A percentile compares a stretch with the other conserved stretches of the same genome.
These are phyloP conservation scores for Rhizoglyphus robini DNA, from an alignment of 1,140 invertebrate genomes.

Conservation along the genomic window DNA sequence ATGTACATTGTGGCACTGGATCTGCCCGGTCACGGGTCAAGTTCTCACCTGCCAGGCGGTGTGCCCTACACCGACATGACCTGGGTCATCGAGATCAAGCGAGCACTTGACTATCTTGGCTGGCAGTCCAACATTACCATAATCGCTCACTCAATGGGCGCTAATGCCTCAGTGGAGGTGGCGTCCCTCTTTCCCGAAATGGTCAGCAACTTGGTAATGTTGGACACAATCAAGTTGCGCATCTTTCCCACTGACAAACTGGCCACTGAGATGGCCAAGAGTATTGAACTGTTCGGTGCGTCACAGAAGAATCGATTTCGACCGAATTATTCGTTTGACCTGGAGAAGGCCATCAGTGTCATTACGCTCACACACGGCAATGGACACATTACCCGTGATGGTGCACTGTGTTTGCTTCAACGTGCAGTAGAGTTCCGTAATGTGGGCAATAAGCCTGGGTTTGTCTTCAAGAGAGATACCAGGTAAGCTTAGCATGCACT, in stretches of 20 bases:
- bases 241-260: conserved; percentile 9
- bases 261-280: not conserved
- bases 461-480: conserved; percentile 1
- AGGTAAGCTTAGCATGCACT: too few relatives aligned
- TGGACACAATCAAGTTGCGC: conserved; percentile 39
- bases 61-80: conserved; percentile 58
- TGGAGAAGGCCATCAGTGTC: not conserved
- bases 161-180: conserved; percentile 30
- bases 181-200: conserved; percentile 34
- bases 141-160: conserved; percentile 35
- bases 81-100: conserved; percentile 48
- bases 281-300: not conserved
- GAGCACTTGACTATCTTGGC: conserved; percentile 57
- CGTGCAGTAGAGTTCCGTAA: not conserved
- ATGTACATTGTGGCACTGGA: conserved; percentile 26
- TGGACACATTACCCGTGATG: not conserved
- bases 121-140: conserved; percentile 51
- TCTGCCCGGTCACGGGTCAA: conserved; percentile 56
- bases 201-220: conserved; percentile 38
- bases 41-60: conserved; percentile 57
- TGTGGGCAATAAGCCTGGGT: not conserved
- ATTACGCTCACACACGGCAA: not conserved
- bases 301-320: not conserved
- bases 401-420: conserved; percentile 8
- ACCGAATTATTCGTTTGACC: not conserved